Evolutionary conservation across 2,888 invertebrate genomes (phyloP).

Genomic region (Idaea straminata): DNA sequence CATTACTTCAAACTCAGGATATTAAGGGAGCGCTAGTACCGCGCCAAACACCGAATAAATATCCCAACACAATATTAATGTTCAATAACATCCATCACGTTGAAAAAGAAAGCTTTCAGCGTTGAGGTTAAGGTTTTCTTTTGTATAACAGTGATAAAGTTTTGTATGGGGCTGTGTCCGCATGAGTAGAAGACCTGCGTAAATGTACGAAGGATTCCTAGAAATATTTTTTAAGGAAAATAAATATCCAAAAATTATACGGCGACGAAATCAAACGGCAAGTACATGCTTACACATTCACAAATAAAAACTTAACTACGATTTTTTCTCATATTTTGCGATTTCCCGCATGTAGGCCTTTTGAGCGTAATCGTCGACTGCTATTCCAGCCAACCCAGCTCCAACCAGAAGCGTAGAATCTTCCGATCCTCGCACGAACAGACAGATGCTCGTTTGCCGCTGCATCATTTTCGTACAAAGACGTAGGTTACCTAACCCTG

Average conservation of each 20-base stretch:
- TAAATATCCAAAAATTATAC: no score
- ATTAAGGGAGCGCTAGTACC: neutral
- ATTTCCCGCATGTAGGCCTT: no score
- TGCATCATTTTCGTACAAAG: neutral
- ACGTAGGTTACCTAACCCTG: neutral
- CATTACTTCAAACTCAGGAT: neutral
- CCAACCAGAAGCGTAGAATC: no score
- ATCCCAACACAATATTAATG: conserved; percentile 10
- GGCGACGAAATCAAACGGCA: no score
- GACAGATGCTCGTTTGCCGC: conserved; percentile 10
- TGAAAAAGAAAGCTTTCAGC: neutral
- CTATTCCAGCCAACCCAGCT: no score
- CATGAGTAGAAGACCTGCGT: neutral
- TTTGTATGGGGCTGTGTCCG: neutral
- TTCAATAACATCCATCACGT: conserved; percentile 10
- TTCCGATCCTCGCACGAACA: neutral
- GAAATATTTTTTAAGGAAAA: no score
- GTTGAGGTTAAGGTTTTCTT: neutral
- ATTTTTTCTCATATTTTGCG: no score
- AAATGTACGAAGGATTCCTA: no score
- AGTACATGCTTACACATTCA: no score
- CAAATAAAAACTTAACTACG: no score
- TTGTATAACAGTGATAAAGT: neutral
- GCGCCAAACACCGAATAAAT: neutral
- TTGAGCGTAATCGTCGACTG: no score